Base-by-base conservation (phyloP, 2,113 vertebrate genomes). In the Hemibagrus wyckioides region DNA sequence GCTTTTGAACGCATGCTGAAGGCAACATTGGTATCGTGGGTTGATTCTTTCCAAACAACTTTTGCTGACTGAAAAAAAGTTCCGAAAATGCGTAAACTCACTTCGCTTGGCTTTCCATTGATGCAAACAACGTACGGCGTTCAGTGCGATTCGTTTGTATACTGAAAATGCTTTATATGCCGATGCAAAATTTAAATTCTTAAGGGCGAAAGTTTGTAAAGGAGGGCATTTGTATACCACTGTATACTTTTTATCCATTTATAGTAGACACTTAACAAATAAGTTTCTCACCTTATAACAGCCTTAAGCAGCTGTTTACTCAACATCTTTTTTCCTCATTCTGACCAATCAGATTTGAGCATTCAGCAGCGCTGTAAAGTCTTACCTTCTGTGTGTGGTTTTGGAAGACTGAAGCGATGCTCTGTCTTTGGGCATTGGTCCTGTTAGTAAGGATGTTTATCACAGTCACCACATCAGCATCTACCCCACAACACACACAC, bases 351-450 rank as follows among this genome's bases (percentile, higher is more conserved):
- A 57, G 30, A 39, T 39, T 80, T 6, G 10, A 57, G 30, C 21
- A 33, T 21, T 54, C 1, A 9, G 10, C 4, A 30, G 19, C 11
- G 1, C 14, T 28, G 11, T 28, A 33, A 48, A 17, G 15, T 67
- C 21, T 63, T 93, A 97, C 96, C 94, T 96, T 93, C 90, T 96
- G 95, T 0, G 95, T 96, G 90, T 96, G 95, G 84, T 95, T 96
- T 88, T 96, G 95, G 93, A 96, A 97, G 86, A 94, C 94, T 88
- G 94, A 92, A 0, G 94, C 88, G 84, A 97, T 96, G 90, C 94
- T 93, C 86, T 97, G 96, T 82, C 96, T 93, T 92, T 97, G 96
- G 2, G 91, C 83, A 0, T 97, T 97, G 92, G 93, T 97, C 86
- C 96, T 94, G 80, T 94, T 95, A 0, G 96, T 94, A 85, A 97